Evolutionary conservation across 1,140 invertebrate species (phyloP).

Genomic region (Neodiprion virginianus): DNA sequence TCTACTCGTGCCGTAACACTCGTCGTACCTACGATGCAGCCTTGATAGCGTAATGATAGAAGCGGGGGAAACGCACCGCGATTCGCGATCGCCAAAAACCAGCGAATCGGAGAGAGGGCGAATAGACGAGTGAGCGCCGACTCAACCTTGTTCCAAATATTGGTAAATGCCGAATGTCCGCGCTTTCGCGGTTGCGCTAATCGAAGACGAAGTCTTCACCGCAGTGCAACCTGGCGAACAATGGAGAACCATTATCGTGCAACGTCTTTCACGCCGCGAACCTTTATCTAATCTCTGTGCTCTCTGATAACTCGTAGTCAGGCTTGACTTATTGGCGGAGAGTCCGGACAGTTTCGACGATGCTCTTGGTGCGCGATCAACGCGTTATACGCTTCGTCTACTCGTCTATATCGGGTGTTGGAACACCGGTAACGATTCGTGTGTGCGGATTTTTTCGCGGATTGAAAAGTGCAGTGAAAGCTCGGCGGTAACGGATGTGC

Average conservation of each 20-base stretch:
- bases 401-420: too few species aligned
- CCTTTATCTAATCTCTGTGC: not conserved
- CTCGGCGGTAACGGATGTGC: not conserved
- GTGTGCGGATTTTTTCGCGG: not conserved
- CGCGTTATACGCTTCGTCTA: not conserved
- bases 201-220: too few species aligned
- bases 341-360: constrained; percentile 1
- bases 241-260: not conserved
- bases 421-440: not conserved
- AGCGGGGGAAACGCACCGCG: too few species aligned
- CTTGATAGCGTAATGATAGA: not conserved
- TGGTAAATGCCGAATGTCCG: too few species aligned
- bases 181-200: too few species aligned
- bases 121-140: too few species aligned
- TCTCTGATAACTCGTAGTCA: not conserved
- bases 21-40: not conserved
- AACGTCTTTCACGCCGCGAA: not conserved
- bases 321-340: not conserved
- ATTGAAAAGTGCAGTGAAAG: not conserved
- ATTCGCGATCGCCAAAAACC: too few species aligned
- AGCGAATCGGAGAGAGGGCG: too few species aligned
- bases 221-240: not conserved
- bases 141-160: not conserved
- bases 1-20: too few species aligned
- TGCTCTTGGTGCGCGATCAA: not conserved